These are phyloP conservation scores for Pygoscelis adeliae DNA, from an alignment of 2,113 vertebrate genomes.

Conservation along the genomic window DNA sequence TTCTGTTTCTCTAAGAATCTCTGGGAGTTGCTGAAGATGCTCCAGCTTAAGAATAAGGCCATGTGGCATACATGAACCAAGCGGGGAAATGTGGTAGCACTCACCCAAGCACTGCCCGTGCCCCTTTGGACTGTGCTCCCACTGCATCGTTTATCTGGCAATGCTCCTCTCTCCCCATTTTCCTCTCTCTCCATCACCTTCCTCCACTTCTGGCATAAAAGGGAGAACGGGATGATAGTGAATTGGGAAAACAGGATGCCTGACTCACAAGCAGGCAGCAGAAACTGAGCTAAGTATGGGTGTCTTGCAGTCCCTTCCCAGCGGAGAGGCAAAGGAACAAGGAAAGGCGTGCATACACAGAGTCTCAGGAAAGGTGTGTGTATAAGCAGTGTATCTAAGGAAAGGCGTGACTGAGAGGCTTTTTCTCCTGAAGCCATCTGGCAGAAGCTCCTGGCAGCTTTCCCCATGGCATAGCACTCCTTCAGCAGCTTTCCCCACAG, in stretches of 20 bases:
- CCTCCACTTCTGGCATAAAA: not conserved
- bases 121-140: not conserved
- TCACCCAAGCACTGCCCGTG: fast-evolving
- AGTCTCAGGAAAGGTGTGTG: not conserved
- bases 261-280: not conserved
- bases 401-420: not conserved
- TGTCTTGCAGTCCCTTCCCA: not conserved
- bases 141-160: not conserved
- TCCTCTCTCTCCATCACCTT: not conserved
- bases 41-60: not conserved
- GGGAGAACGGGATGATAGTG: not conserved
- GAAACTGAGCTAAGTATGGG: not conserved
- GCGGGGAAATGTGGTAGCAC: not conserved
- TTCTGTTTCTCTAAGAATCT: not conserved
- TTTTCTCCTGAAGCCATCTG: not conserved
- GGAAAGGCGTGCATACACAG: not conserved
- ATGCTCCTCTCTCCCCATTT: not conserved
- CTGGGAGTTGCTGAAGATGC: not conserved
- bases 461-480: not conserved
- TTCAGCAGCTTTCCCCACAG: not conserved
- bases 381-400: not conserved
- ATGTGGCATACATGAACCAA: not conserved
- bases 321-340: not conserved
- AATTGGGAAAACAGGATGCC: not conserved
- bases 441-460: not conserved